phyloP scores from a whole-genome alignment of 2,797 vertebrate genomes.

The Acrossocheilus wenchowensis region DNA sequence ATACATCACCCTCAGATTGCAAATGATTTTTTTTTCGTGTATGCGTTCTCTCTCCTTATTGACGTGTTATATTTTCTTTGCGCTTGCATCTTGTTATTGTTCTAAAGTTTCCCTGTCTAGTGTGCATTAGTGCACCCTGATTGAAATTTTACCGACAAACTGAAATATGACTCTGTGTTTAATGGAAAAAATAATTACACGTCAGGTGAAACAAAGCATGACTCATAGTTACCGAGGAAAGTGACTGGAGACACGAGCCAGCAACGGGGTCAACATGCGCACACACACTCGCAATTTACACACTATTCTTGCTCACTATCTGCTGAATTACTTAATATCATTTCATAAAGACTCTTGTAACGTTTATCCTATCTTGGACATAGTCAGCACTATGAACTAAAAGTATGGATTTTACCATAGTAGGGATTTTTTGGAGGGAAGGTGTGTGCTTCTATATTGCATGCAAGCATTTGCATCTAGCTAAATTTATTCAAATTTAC shows the following conservation, averaged over 20 bases:
- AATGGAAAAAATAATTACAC: constrained; percentile 90
- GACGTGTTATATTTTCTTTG: constrained; percentile 84
- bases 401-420: neutral
- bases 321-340: constrained; percentile 15
- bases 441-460: neutral
- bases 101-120: constrained; percentile 82
- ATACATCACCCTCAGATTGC: constrained; percentile 81
- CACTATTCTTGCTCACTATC: constrained; percentile 2
- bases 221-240: constrained; percentile 81
- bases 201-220: constrained; percentile 86
- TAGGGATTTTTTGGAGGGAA: neutral
- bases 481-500: neutral
- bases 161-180: constrained; percentile 86
- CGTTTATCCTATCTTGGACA: neutral
- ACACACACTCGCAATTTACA: neutral
- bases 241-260: constrained; percentile 82
- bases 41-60: constrained; percentile 79
- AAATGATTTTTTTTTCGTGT: constrained; percentile 76
- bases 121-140: constrained; percentile 81
- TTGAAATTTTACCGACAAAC: constrained; percentile 85
- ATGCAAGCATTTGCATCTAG: neutral
- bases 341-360: constrained; percentile 27
- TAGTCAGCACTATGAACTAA: neutral
- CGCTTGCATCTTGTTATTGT: constrained; percentile 82
- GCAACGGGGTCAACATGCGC: constrained; percentile 58